These are phyloP conservation scores for Achlya flavicornis DNA, from an alignment of 2,888 invertebrate species.

Conservation along the genomic window DNA sequence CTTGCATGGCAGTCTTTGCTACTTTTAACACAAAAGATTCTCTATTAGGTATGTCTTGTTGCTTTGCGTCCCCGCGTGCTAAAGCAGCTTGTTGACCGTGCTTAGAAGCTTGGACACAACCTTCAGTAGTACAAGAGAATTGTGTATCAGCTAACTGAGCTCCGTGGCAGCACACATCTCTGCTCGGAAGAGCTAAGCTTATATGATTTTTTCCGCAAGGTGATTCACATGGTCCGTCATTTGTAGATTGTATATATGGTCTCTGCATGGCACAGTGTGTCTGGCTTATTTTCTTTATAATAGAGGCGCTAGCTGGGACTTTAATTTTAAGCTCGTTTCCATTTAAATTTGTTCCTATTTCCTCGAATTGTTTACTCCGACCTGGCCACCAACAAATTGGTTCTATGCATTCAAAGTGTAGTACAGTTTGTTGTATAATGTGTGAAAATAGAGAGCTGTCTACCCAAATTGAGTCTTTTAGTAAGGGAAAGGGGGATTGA, in stretches of 20 bases:
- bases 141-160: slow-evolving; percentile 65
- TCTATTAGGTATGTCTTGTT: slow-evolving; percentile 74
- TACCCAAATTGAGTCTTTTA: background rate
- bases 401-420: slow-evolving; percentile 48
- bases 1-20: slow-evolving; percentile 86
- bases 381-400: slow-evolving; percentile 76
- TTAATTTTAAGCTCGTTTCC: slow-evolving; percentile 79
- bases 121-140: slow-evolving; percentile 76
- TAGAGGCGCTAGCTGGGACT: slow-evolving; percentile 68
- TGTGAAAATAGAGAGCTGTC: background rate
- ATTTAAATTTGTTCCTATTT: slow-evolving; percentile 71
- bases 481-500: background rate
- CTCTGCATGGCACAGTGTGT: slow-evolving; percentile 71
- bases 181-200: slow-evolving; percentile 65
- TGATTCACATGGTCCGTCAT: slow-evolving; percentile 55
- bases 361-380: slow-evolving; percentile 76
- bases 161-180: slow-evolving; percentile 65
- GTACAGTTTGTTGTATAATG: slow-evolving; percentile 24
- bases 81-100: slow-evolving; percentile 60
- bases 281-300: slow-evolving; percentile 78
- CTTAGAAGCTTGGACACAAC: slow-evolving; percentile 61
- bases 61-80: slow-evolving; percentile 62
- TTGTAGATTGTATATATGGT: slow-evolving; percentile 57
- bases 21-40: slow-evolving; percentile 86
- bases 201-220: slow-evolving; percentile 78